Evolutionary conservation across 1,140 invertebrate species (phyloP), one percentile per base, ranked within the genome.

Genomic region (Triops longicaudatus): DNA sequence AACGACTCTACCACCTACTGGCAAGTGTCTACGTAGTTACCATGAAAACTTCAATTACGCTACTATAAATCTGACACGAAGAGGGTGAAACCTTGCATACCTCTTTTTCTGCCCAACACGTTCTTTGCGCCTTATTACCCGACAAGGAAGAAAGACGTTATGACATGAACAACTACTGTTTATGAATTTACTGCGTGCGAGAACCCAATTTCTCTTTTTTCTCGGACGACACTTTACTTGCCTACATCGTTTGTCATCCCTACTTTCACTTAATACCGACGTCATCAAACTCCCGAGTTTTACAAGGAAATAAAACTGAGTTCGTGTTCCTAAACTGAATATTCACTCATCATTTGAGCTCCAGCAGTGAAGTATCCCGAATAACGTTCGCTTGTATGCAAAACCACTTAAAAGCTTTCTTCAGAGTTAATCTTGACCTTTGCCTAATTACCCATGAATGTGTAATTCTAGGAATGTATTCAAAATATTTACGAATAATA

Each of bases 1-100:
- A 42, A 78, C 12, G 31, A 7, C 63, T 78, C 50, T n/a, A 22
- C 50, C 50, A n/a, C 22, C 22, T 63, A 22, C 22, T 14, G 22
- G 17, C 50, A 79, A 37, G 22, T 22, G 1, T 77, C 74, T 26
- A 50, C 41, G 43, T n/a, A 44, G n/a, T 50, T 22, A 76, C 9
- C 73, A 74, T 74, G 31, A 63, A 63, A 63, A 63, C 50, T 63
- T 63, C 50, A 63, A 17, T 63, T 63, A 63, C 22, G 22, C 31
- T 31, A 26, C n/a, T 74, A 28, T 74, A 27, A 41, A 74, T 74
- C 9, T 41, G 3, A 41, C 31, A 37, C 31, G 31, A 74, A 14
- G 12, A 0, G n/a, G 37, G 37, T 31, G 22, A 26, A 22, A 27
- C 22, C 22, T 42, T 12, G 44, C 63, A 42, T 75, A 73, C 73